Conservation (phyloP, 2,113 vertebrate species). For the Gadus macrocephalus region DNA sequence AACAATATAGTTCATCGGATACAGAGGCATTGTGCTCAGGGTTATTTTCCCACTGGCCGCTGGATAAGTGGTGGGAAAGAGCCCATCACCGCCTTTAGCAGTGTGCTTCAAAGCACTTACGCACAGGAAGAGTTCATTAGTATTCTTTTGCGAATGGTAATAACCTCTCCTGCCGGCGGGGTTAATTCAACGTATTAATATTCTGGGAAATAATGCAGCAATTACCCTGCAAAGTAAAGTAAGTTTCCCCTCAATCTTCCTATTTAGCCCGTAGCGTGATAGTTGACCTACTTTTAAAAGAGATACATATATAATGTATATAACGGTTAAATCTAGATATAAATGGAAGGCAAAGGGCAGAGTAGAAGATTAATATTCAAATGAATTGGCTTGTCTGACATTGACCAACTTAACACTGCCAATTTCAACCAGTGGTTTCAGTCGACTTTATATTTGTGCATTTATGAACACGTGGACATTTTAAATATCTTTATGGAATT, state of each 20-base stretch:
- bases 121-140: constrained; percentile 53
- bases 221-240: constrained; percentile 39
- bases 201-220: constrained; percentile 53
- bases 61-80: constrained; percentile 25
- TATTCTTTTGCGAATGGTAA: constrained; percentile 57
- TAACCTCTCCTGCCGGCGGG: constrained; percentile 40
- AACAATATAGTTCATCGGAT: constrained; percentile 40
- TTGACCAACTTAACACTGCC: too few species aligned
- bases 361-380: neutral
- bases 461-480: too few species aligned
- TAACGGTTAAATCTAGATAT: neutral
- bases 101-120: constrained; percentile 52
- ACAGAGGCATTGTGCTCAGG: neutral
- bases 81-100: constrained; percentile 26
- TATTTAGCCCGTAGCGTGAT: constrained; percentile 45
- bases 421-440: too few species aligned
- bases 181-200: constrained; percentile 58
- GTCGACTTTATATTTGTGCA: too few species aligned
- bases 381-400: neutral
- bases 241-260: constrained; percentile 9
- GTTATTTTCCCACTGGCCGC: neutral
- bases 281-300: constrained; percentile 25
- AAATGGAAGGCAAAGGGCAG: constrained; percentile 12
- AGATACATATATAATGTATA: constrained; percentile 20
- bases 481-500: too few species aligned